Evolutionary conservation across 2,113 vertebrate species (phyloP), one percentile per base, ranked within the genome.

Genomic region (Corythornis cristatus): DNA sequence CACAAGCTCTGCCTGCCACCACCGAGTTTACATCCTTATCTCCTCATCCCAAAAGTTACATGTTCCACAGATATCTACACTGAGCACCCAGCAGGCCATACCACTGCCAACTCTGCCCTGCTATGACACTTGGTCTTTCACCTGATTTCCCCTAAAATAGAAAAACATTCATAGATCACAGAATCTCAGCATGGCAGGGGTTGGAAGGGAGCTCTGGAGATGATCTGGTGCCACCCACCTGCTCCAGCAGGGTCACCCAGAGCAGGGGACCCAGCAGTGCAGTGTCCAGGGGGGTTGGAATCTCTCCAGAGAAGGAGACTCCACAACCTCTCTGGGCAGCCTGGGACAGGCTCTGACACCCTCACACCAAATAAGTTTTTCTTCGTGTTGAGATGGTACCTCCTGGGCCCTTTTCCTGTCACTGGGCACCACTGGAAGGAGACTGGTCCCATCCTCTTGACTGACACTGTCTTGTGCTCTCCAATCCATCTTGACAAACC

Each of bases 31-130:
- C 15, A 26, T 23, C 61, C 21, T 16, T 21, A 5, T 4, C 28
- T 81, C 56, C 56, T 58, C n/a, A 19, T 21, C 19, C 22, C 53
- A 51, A 40, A 82, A 83, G 46, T 40, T 25, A 11, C 21, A 8
- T 0, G 2, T 56, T 35, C 43, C 31, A 48, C 2, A 1, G 26
- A 56, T 16, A 9, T 0, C 35, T 1, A 26, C 18, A 53, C 12
- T 0, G 9, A 86, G 46, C 60, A 74, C 28, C 13, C 87, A 79
- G 46, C 12, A 25, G 70, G 28, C 15, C 46, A 14, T 2, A 29
- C 23, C 31, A 53, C 0, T 4, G 42, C 25, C 37, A 67, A 25
- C 3, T 3, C 8, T 56, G 40, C 56, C 22, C 23, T 37, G 35
- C 43, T 56, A 35, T 4, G 22, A 46, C 33, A 16, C 13, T 29